Evolutionary conservation across 2,797 vertebrate species (phyloP).

Genomic region (Sebastes jordani): DNA sequence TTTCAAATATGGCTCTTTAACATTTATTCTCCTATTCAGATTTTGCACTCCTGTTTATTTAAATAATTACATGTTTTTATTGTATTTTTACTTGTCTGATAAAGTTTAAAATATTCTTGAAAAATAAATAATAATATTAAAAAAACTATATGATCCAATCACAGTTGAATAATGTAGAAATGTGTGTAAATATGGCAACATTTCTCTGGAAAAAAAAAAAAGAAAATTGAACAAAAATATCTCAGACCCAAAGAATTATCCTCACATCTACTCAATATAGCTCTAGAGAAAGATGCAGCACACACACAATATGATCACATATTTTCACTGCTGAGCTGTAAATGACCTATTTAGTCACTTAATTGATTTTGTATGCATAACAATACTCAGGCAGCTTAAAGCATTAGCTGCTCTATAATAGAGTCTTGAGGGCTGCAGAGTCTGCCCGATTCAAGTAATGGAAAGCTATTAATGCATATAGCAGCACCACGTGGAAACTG

Average conservation of each 20-base stretch:
- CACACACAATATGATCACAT: background rate
- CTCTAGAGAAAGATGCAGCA: background rate
- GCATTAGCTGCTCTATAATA: conserved; percentile 60
- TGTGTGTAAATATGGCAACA: background rate
- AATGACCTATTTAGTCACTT: conserved; percentile 73
- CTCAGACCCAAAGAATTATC: background rate
- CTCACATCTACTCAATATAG: background rate
- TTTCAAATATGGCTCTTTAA: conserved; percentile 12
- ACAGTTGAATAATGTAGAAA: background rate
- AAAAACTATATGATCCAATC: no score
- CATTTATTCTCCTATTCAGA: background rate
- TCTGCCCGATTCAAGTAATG: conserved; percentile 54
- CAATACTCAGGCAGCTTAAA: conserved; percentile 61
- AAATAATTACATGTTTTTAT: background rate
- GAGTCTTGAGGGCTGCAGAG: conserved; percentile 44
- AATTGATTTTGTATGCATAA: conserved; percentile 73
- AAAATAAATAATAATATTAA: background rate
- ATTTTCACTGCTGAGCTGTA: conserved; percentile 50
- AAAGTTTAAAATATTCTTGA: background rate
- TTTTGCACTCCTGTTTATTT: background rate
- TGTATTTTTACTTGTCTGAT: no score
- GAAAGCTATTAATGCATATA: conserved; percentile 42
- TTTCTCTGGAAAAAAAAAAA: background rate
- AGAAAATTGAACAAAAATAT: background rate
- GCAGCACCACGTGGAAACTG: conserved; percentile 12